These are phyloP conservation scores for Argopecten irradians DNA, from an alignment of 1,140 invertebrate genomes.

Conservation along the genomic window DNA sequence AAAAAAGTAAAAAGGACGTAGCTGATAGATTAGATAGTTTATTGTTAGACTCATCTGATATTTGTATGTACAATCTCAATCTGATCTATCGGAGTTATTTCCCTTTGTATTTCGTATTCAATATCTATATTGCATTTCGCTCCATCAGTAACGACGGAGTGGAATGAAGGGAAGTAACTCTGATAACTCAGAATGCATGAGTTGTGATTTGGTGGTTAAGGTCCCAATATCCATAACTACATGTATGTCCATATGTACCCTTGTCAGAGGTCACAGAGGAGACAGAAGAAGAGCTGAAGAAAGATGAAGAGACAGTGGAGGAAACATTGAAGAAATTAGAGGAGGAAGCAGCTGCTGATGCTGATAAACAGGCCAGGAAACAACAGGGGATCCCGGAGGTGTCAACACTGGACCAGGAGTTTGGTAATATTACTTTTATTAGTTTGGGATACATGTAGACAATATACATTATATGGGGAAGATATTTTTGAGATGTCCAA, in stretches of 20 bases:
- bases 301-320: constrained; percentile 1
- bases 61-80: too few species aligned
- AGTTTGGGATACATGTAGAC: too few species aligned
- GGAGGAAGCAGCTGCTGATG: constrained; percentile 5
- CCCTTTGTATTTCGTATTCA: too few species aligned
- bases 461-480: too few species aligned
- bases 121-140: too few species aligned
- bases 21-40: too few species aligned
- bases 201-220: not conserved
- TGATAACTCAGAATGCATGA: not conserved
- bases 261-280: constrained; percentile 35
- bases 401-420: constrained; percentile 35
- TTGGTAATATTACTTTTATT: constrained; percentile 34
- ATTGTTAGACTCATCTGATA: too few species aligned
- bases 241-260: not conserved
- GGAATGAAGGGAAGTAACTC: too few species aligned
- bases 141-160: not conserved
- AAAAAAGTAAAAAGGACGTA: too few species aligned
- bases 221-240: not conserved
- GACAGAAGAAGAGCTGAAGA: constrained; percentile 19
- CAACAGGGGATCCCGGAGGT: not conserved
- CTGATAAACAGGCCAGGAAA: constrained; percentile 9
- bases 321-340: not conserved
- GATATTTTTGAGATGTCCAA: too few species aligned
- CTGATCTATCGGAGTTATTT: too few species aligned